These are phyloP conservation scores for Setophaga kirtlandii DNA, from an alignment of 2,113 vertebrate species.

Conservation along the genomic window DNA sequence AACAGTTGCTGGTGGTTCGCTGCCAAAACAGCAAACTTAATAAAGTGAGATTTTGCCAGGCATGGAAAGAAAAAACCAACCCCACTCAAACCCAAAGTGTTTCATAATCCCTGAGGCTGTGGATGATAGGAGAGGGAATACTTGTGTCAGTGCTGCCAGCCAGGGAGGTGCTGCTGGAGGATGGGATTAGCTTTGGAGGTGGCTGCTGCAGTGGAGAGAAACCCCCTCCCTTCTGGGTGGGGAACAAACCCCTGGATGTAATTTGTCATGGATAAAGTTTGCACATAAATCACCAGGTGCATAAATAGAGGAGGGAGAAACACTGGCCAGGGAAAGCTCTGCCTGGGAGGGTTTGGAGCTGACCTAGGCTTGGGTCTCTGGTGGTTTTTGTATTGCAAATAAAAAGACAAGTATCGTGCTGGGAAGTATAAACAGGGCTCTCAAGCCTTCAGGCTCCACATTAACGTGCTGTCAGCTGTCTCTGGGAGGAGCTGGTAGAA, in stretches of 20 bases:
- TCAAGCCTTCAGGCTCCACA: neutral
- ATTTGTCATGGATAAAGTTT: neutral
- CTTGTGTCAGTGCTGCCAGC: neutral
- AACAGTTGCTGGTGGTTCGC: neutral
- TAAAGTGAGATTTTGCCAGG: conserved; percentile 51
- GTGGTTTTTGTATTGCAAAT: neutral
- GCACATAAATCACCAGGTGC: conserved; percentile 18
- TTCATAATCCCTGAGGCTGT: conserved; percentile 56
- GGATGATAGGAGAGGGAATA: neutral
- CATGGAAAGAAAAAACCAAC: neutral
- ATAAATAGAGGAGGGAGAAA: neutral
- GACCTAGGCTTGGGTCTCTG: neutral
- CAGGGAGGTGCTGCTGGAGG: neutral
- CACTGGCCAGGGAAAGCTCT: neutral
- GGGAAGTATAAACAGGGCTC: neutral
- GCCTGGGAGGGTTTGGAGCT: neutral
- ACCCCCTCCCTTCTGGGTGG: conserved; percentile 2
- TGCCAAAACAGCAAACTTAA: conserved; percentile 57
- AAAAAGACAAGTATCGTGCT: neutral
- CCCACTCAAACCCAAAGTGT: conserved; percentile 9
- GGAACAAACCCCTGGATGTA: neutral
- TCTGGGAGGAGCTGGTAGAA: neutral
- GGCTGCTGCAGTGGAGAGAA: neutral
- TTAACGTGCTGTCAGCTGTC: neutral
- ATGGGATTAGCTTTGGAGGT: neutral